These are phyloP conservation scores for Probaryconus sp. DNA, from an alignment of 1,140 invertebrate species.

Conservation along the genomic window DNA sequence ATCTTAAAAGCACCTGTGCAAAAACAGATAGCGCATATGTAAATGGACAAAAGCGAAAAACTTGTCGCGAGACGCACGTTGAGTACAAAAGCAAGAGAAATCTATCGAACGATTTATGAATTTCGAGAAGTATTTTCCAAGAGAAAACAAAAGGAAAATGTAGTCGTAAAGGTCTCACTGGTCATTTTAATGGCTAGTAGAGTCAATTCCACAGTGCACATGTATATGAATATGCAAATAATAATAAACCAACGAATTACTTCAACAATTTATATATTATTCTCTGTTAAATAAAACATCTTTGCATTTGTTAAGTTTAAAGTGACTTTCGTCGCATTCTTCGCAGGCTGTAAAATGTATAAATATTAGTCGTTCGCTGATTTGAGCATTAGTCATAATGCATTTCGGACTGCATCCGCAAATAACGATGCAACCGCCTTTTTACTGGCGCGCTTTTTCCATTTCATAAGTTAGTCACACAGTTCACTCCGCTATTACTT, in stretches of 20 bases:
- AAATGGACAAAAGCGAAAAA: slow-evolving; percentile 12
- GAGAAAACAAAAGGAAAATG: slow-evolving; percentile 43
- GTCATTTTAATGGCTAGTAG: not conserved
- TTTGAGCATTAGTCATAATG: slow-evolving; percentile 31
- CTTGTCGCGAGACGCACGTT: slow-evolving; percentile 11
- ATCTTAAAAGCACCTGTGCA: too few species aligned
- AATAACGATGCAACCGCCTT: too few species aligned
- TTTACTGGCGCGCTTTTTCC: slow-evolving; percentile 39
- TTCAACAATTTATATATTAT: slow-evolving; percentile 48
- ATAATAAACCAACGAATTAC: slow-evolving; percentile 8
- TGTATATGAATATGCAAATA: slow-evolving; percentile 12
- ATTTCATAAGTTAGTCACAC: slow-evolving; percentile 24
- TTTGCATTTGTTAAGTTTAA: slow-evolving; percentile 31
- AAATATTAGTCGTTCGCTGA: slow-evolving; percentile 16
- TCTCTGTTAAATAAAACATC: slow-evolving; percentile 53
- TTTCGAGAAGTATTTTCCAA: slow-evolving; percentile 32
- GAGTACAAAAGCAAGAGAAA: slow-evolving; percentile 36
- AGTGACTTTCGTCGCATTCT: slow-evolving; percentile 27
- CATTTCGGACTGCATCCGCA: slow-evolving; percentile 3
- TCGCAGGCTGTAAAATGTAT: not conserved
- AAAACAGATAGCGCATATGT: slow-evolving; percentile 3
- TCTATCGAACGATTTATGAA: slow-evolving; percentile 34
- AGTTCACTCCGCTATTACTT: slow-evolving; percentile 18
- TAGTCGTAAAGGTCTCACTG: slow-evolving; percentile 11
- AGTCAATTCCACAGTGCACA: too few species aligned